phyloP scores from a whole-genome alignment of 1,140 invertebrate genomes.

The Phortica variegata region DNA sequence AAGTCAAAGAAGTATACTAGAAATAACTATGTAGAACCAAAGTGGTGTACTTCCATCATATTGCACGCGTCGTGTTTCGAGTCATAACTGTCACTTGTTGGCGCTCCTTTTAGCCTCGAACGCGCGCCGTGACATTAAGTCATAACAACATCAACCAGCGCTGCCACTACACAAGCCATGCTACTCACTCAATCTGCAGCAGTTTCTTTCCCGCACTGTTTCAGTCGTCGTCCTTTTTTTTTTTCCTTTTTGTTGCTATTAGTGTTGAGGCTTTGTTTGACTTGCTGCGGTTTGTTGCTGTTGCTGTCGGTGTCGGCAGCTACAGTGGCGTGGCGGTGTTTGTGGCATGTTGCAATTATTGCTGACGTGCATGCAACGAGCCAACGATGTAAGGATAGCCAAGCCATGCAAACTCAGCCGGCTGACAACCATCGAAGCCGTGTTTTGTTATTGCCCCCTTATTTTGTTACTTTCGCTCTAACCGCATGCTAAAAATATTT shows the following conservation, averaged over 20 bases:
- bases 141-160: conserved; percentile 42
- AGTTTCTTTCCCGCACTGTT: neutral
- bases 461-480: no score
- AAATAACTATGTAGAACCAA: neutral
- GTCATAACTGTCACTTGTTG: conserved; percentile 30
- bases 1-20: no score
- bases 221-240: neutral
- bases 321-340: no score
- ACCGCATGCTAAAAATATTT: no score
- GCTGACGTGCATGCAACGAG: conserved; percentile 40
- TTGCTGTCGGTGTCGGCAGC: conserved; percentile 4
- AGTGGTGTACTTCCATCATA: conserved; percentile 25
- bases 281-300: conserved; percentile 23
- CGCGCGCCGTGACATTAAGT: conserved; percentile 36
- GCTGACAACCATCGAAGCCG: no score
- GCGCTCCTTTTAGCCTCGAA: neutral
- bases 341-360: conserved; percentile 53
- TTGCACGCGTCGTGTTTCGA: neutral
- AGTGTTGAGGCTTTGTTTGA: conserved; percentile 37
- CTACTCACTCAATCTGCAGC: no score
- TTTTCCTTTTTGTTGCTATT: conserved; percentile 16
- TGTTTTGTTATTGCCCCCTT: no score
- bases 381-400: no score
- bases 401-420: no score
- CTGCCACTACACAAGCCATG: no score